Evolutionary conservation across 2,113 vertebrate species (phyloP).

Genomic region (Origma solitaria): DNA sequence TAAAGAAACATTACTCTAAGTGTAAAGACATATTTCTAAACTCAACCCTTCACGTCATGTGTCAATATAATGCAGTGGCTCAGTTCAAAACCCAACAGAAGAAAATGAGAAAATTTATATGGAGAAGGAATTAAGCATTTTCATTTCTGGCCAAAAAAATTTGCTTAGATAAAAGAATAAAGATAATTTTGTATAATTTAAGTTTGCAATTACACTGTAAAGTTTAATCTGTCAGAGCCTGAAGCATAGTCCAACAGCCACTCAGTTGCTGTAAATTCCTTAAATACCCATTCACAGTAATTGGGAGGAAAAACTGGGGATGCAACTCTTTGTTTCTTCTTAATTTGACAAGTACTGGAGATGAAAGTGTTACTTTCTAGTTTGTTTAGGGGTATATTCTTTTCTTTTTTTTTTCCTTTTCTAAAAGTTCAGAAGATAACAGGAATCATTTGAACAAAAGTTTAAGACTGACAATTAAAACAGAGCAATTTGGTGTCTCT

Average conservation of each 20-base stretch:
- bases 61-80: not conserved
- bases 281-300: not conserved
- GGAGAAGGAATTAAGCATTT: not conserved
- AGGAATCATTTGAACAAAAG: not conserved
- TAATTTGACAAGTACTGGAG: not conserved
- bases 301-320: not conserved
- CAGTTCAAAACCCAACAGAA: not conserved
- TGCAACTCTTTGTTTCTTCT: not conserved
- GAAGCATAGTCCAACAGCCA: not conserved
- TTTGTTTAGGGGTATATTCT: not conserved
- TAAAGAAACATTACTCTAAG: not conserved
- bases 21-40: not conserved
- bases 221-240: not conserved
- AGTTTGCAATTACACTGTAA: not conserved
- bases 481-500: not conserved
- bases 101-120: not conserved
- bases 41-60: not conserved
- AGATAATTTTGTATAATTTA: not conserved
- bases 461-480: not conserved
- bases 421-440: not conserved
- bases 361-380: not conserved
- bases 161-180: not conserved
- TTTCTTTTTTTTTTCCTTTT: not conserved
- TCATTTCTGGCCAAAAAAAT: not conserved
- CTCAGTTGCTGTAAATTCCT: not conserved